These are phyloP conservation scores for Balanococcus diminutus DNA, from an alignment of 2,888 invertebrate species.

Conservation along the genomic window DNA sequence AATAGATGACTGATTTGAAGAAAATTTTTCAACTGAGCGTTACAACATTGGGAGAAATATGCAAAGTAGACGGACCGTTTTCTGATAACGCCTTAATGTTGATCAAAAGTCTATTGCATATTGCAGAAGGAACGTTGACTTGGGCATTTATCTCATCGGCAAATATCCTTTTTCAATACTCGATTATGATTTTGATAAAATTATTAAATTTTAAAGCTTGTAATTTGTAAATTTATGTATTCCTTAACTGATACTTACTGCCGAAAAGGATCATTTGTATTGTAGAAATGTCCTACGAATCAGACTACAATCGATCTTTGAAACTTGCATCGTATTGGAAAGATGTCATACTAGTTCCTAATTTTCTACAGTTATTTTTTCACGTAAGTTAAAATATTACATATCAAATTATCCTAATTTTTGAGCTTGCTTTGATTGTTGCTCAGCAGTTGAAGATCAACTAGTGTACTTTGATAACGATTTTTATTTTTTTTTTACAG, in stretches of 20 bases:
- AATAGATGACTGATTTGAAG: conserved; percentile 72
- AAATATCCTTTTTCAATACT: conserved; percentile 64
- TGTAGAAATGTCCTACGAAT: conserved; percentile 73
- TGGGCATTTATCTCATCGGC: conserved; percentile 79
- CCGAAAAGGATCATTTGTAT: conserved; percentile 74
- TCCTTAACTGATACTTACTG: conserved; percentile 62
- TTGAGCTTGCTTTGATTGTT: no score
- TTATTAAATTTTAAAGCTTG: conserved; percentile 38
- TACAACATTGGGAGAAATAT: conserved; percentile 68
- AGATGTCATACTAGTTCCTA: conserved; percentile 76
- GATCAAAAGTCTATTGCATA: conserved; percentile 74
- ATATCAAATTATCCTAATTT: no score
- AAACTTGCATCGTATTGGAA: conserved; percentile 73
- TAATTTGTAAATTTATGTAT: not conserved
- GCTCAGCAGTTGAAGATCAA: no score
- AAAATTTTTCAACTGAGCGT: conserved; percentile 78
- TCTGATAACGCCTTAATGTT: conserved; percentile 67
- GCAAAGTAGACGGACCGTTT: conserved; percentile 64
- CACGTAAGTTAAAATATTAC: conserved; percentile 63
- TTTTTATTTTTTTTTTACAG: conserved; percentile 58
- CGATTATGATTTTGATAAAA: not conserved
- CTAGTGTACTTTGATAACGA: not conserved
- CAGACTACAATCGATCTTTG: conserved; percentile 67
- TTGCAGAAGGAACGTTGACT: conserved; percentile 77
- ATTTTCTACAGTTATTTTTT: conserved; percentile 78